phyloP scores from a whole-genome alignment of 2,888 invertebrate species.

The Chymomyza procnemis region DNA sequence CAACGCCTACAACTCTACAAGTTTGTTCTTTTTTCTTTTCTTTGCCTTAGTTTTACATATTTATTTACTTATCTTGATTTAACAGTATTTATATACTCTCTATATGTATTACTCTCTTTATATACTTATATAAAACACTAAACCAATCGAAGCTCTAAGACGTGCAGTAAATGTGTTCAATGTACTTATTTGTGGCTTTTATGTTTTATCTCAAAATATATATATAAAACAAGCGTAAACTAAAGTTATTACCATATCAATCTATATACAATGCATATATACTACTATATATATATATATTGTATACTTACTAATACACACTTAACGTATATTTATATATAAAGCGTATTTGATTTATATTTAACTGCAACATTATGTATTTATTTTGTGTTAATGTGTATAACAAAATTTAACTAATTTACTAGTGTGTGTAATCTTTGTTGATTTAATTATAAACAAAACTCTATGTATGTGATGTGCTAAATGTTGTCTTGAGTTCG shows the following conservation, averaged over 20 bases:
- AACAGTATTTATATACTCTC: slow-evolving; percentile 30
- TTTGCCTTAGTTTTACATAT: slow-evolving; percentile 40
- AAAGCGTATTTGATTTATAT: slow-evolving; percentile 3
- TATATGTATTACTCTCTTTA: slow-evolving; percentile 28
- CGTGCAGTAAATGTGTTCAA: slow-evolving; percentile 74
- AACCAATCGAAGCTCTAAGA: slow-evolving; percentile 77
- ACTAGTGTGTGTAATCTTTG: not conserved
- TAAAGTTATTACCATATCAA: not conserved
- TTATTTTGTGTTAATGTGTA: not conserved
- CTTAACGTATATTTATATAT: not conserved
- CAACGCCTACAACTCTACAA: slow-evolving; percentile 37
- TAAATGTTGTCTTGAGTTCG: slow-evolving; percentile 6
- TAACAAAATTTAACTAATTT: slow-evolving; percentile 15
- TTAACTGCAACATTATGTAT: slow-evolving; percentile 2
- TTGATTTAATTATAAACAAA: not conserved
- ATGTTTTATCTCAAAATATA: slow-evolving; percentile 45
- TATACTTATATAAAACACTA: slow-evolving; percentile 40
- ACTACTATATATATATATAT: not conserved
- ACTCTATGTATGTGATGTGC: not conserved
- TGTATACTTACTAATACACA: not conserved
- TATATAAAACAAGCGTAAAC: slow-evolving; percentile 17
- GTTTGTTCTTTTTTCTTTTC: too few species aligned
- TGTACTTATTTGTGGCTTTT: slow-evolving; percentile 63
- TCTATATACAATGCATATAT: not conserved
- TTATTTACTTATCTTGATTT: slow-evolving; percentile 28